A percentile compares a stretch with the other conserved stretches of the same genome.
Conservation (phyloP, 1,140 invertebrate genomes). For the Tetramorium parvispinum region DNA sequence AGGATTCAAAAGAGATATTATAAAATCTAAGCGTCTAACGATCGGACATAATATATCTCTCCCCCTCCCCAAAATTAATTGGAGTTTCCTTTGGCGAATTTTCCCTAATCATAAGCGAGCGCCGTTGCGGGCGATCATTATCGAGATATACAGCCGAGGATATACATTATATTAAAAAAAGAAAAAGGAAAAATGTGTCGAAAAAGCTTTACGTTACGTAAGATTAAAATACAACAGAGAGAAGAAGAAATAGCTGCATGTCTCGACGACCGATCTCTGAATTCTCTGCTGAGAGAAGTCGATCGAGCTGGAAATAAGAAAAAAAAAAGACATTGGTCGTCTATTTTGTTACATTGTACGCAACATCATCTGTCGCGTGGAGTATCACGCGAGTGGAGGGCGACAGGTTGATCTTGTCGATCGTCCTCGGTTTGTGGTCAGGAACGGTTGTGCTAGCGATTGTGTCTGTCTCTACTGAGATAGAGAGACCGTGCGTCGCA, state of each 20-base stretch:
- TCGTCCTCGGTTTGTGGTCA: neutral
- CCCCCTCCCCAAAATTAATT: neutral
- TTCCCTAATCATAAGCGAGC: neutral
- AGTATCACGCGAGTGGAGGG: neutral
- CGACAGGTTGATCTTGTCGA: neutral
- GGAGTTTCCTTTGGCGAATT: neutral
- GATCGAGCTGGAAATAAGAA: neutral
- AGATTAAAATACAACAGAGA: neutral
- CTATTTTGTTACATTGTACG: slow-evolving; percentile 18
- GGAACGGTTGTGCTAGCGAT: neutral
- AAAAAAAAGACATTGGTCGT: slow-evolving; percentile 1
- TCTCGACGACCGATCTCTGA: neutral
- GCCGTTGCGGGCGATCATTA: neutral
- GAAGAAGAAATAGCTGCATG: neutral
- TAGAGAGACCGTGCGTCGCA: neutral
- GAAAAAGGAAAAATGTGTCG: neutral
- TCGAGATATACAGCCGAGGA: neutral
- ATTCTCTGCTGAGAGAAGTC: neutral
- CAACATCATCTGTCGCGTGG: neutral
- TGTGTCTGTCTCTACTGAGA: neutral
- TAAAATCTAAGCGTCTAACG: slow-evolving; percentile 18
- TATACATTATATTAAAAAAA: neutral
- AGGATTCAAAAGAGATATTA: slow-evolving; percentile 21
- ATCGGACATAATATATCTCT: neutral
- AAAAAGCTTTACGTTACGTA: slow-evolving; percentile 12